Evolutionary conservation across 2,888 invertebrate species (phyloP).

Genomic region (Clitarchus hookeri): DNA sequence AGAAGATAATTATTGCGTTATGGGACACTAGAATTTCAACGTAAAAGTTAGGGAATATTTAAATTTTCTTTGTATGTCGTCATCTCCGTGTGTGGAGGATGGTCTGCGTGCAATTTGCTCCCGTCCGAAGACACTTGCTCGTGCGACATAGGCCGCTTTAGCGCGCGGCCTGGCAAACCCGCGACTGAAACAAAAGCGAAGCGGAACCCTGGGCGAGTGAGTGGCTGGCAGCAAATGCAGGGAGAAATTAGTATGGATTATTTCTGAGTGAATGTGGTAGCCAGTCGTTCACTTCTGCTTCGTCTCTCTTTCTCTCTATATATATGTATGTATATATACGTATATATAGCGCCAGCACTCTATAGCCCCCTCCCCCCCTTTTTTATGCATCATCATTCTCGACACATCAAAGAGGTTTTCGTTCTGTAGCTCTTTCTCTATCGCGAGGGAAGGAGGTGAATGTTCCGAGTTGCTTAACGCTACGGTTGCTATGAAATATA

Average conservation of each 20-base stretch:
- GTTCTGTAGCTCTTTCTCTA: too few species aligned
- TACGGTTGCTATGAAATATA: too few species aligned
- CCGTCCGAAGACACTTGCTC: too few species aligned
- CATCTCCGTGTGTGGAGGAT: too few species aligned
- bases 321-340: neutral
- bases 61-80: too few species aligned
- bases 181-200: conserved; percentile 22
- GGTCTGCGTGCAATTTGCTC: too few species aligned
- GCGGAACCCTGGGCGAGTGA: neutral
- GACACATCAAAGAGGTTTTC: neutral
- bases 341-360: neutral
- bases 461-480: too few species aligned
- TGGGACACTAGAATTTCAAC: too few species aligned
- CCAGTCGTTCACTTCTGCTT: neutral
- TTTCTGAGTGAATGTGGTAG: conserved; percentile 35
- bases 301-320: neutral
- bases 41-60: too few species aligned
- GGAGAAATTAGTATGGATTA: conserved; percentile 42
- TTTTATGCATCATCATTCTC: neutral
- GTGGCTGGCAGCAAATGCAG: conserved; percentile 36
- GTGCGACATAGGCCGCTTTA: neutral
- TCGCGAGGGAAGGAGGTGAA: too few species aligned
- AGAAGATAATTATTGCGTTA: too few species aligned
- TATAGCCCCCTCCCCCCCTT: neutral
- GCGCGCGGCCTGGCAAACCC: neutral